Conservation (phyloP, 2,888 invertebrate genomes). For the Drosophila anomelani region DNA sequence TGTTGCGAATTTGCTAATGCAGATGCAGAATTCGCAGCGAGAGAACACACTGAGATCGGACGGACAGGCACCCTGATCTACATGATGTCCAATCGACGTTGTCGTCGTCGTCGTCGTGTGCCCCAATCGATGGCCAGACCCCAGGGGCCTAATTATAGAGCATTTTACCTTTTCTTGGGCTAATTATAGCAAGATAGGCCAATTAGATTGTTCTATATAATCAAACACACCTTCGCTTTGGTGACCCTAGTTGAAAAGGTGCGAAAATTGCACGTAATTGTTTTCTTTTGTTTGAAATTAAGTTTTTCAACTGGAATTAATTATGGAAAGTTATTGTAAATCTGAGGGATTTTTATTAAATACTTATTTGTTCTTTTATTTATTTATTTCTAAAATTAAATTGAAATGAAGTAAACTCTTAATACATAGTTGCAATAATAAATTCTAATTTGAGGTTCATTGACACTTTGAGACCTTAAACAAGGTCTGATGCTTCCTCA, state of each 20-base stretch:
- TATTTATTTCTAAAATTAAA: background rate
- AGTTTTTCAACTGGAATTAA: background rate
- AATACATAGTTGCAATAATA: no score
- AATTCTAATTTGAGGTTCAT: conserved; percentile 1
- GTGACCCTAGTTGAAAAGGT: conserved; percentile 25
- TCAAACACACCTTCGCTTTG: conserved; percentile 46
- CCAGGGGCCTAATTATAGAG: conserved; percentile 57
- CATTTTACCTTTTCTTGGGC: conserved; percentile 66
- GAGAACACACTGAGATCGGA: conserved; percentile 28
- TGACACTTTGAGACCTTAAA: conserved; percentile 2
- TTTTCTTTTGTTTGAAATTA: background rate
- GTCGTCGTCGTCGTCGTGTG: conserved; percentile 69
- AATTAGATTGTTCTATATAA: conserved; percentile 33
- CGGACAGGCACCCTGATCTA: conserved; percentile 52
- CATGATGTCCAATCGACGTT: conserved; percentile 32
- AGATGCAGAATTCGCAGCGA: conserved; percentile 13
- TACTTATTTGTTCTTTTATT: no score
- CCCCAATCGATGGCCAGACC: conserved; percentile 74
- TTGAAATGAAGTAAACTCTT: no score
- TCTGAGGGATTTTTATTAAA: background rate
- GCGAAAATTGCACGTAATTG: background rate
- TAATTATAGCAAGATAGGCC: conserved; percentile 50
- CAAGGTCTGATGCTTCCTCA: conserved; percentile 8
- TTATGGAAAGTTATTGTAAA: background rate
- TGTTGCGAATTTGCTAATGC: conserved; percentile 44